A percentile compares a stretch with the other conserved stretches of the same genome.
These are phyloP conservation scores for Neotoxoptera formosana DNA, from an alignment of 1,140 invertebrate species.

Conservation along the genomic window DNA sequence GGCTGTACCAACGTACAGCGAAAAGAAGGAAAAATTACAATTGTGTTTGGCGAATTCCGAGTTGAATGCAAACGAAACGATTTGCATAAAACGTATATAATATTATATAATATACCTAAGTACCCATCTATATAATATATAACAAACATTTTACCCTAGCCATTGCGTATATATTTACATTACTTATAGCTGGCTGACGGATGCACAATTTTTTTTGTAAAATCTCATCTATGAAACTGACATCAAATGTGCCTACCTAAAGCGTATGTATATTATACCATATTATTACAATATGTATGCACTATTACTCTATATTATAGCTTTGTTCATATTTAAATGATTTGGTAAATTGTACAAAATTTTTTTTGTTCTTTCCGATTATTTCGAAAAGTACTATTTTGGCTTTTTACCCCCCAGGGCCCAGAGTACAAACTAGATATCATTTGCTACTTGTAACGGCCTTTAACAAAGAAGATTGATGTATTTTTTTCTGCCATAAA, in stretches of 20 bases:
- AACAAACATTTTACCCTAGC: neutral
- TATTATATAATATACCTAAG: neutral
- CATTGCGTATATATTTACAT: neutral
- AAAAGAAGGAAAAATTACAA: slow-evolving; percentile 18
- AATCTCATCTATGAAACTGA: neutral
- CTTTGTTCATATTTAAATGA: neutral
- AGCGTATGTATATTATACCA: neutral
- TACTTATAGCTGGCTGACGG: neutral
- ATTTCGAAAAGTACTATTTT: too few relatives aligned
- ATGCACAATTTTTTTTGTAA: neutral
- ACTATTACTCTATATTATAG: neutral
- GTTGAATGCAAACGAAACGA: neutral
- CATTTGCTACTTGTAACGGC: neutral
- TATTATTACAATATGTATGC: neutral
- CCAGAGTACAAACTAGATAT: too few relatives aligned
- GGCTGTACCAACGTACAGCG: neutral
- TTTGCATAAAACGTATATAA: slow-evolving; percentile 11
- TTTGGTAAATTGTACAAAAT: neutral
- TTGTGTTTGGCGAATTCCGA: neutral
- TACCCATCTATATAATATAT: neutral
- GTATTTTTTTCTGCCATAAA: neutral
- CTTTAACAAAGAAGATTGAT: neutral
- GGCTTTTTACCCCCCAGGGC: too few relatives aligned
- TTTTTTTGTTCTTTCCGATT: too few relatives aligned
- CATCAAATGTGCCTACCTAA: neutral